These are phyloP conservation scores for Rhegmatorhina hoffmannsi DNA, from an alignment of 2,113 vertebrate species.

Conservation along the genomic window DNA sequence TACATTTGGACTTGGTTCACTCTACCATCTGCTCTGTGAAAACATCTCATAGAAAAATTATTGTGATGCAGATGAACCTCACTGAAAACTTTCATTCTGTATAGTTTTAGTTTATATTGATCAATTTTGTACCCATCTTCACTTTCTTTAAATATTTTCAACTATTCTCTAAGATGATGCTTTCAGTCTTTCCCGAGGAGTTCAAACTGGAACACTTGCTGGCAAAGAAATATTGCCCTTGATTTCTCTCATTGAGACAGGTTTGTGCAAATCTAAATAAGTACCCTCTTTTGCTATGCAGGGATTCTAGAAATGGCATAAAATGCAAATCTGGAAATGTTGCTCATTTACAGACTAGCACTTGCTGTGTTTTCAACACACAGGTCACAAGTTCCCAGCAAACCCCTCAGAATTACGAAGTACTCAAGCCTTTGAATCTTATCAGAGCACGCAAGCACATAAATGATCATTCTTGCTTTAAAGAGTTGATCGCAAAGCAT, in stretches of 20 bases:
- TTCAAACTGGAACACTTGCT: not conserved
- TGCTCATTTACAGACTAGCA: not conserved
- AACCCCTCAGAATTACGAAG: not conserved
- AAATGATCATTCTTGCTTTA: not conserved
- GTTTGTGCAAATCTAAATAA: not conserved
- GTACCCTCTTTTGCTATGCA: not conserved
- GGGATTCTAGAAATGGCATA: not conserved
- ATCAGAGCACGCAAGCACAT: not conserved
- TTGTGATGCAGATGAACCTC: not conserved
- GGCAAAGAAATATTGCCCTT: not conserved
- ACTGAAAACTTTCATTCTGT: slow-evolving; percentile 39
- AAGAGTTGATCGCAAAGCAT: not conserved
- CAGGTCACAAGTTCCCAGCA: not conserved
- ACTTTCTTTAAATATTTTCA: not conserved
- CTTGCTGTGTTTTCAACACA: not conserved
- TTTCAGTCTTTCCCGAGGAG: not conserved
- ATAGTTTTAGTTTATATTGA: slow-evolving; percentile 41
- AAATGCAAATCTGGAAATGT: not conserved
- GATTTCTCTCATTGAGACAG: not conserved
- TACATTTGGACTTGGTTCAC: not conserved
- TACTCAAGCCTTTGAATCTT: not conserved
- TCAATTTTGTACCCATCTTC: not conserved
- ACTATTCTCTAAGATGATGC: fast-evolving
- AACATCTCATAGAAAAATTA: not conserved
- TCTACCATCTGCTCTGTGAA: not conserved